Evolutionary conservation across 2,797 vertebrate genomes (phyloP), one percentile per base, ranked within the genome.

Genomic region (Ceryle rudis): DNA sequence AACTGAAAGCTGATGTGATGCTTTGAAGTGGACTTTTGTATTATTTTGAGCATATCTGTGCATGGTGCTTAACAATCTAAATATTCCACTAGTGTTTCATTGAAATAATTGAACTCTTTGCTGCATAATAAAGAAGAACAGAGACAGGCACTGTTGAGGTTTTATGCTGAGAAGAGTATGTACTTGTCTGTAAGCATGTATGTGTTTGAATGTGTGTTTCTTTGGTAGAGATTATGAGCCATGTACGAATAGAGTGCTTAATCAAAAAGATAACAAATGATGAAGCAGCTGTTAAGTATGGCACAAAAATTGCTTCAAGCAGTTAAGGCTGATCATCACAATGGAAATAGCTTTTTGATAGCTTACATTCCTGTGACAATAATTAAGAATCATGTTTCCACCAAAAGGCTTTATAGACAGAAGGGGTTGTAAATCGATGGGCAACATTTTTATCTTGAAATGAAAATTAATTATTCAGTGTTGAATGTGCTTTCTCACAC

Each of bases 381-480:
- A 98, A 98, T 98, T 98, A 98, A 98, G 98, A 98, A 97, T 98
- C 98, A 97, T 97, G 97, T 99, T 98, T 98, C 98, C 88, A 96
- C 97, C 94, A 88, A 97, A 96, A 96, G 95, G 97, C 93, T 95
- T 95, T 95, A 90, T 97, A 98, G 96, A 98, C 97, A 98, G 98
- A 98, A 98, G 98, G 96, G 96, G 85, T 96, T 97, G 96, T 98
- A 98, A 98, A 98, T 99, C 97, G 97, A 98, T 98, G 97, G 98
- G 97, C 98, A 98, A 98, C 87, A 86, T 96, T 98, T 98, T 98
- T 97, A 98, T 98, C 94, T 42, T 90, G 86, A 96, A 97, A 97
- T 39, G 90, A 96, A 97, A 98, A 98, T 98, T 98, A 98, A 98
- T 98, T 98, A 98, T 98, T 98, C 98, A 98, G 96, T 97, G 97